A percentile compares a stretch with the other conserved stretches of the same genome.
Evolutionary conservation across 2,113 vertebrate species (phyloP).

Genomic region (Neolamprologus cancellatus): DNA sequence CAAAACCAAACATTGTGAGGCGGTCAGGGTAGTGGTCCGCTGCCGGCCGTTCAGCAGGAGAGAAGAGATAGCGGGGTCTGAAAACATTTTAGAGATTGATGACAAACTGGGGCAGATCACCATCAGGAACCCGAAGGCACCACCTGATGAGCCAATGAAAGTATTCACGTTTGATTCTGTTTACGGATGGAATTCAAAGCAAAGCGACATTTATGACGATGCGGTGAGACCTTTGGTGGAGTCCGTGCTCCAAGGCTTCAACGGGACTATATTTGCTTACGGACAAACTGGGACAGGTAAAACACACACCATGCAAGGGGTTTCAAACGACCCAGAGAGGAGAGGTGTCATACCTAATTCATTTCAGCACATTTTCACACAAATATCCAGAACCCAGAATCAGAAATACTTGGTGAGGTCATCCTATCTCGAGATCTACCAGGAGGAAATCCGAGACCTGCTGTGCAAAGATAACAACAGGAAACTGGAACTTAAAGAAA

Average conservation of each 20-base stretch:
- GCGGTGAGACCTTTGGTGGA: constrained; percentile 89
- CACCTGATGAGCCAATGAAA: constrained; percentile 82
- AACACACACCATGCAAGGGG: constrained; percentile 92
- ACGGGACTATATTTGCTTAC: constrained; percentile 90
- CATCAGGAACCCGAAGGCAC: constrained; percentile 79
- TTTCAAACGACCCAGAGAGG: constrained; percentile 79
- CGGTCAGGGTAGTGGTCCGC: constrained; percentile 90
- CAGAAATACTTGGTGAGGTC: constrained; percentile 94
- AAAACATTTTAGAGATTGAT: constrained; percentile 82
- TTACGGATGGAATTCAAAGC: constrained; percentile 83
- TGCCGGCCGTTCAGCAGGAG: constrained; percentile 85
- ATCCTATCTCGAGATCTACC: constrained; percentile 97
- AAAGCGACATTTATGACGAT: constrained; percentile 88
- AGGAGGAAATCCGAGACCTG: constrained; percentile 92
- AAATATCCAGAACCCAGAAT: constrained; percentile 93
- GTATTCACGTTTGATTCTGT: constrained; percentile 93
- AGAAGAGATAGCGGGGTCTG: constrained; percentile 74
- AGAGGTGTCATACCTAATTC: constrained; percentile 87
- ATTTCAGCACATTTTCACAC: constrained; percentile 93
- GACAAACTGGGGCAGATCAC: constrained; percentile 88
- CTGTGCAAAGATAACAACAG: constrained; percentile 87
- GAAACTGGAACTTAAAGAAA: constrained; percentile 91
- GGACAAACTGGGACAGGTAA: constrained; percentile 96
- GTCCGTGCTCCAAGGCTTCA: constrained; percentile 87
- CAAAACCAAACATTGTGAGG: constrained; percentile 76